These are phyloP conservation scores for Hyphantria cunea DNA, from an alignment of 1,140 invertebrate species.

Conservation along the genomic window DNA sequence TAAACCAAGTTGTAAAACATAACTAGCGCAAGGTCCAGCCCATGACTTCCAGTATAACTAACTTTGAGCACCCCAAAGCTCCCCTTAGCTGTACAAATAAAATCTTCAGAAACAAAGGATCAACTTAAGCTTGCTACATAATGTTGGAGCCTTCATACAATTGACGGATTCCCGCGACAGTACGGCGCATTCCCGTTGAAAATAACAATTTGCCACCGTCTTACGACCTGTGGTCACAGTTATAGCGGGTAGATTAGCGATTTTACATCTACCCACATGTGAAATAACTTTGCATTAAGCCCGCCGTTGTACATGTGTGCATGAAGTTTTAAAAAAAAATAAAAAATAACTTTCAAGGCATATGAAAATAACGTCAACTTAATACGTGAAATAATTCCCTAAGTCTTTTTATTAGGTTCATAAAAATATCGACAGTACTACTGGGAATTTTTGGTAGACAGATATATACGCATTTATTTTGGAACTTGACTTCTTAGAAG, in stretches of 20 bases:
- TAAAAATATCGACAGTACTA: too few species aligned
- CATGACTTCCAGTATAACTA: background rate
- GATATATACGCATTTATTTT: too few species aligned
- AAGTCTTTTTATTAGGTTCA: too few species aligned
- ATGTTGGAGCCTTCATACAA: slow-evolving; percentile 1
- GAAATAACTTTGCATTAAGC: background rate
- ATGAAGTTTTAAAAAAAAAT: too few species aligned
- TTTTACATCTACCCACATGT: background rate
- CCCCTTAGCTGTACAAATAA: background rate
- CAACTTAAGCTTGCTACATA: background rate
- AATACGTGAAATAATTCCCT: too few species aligned
- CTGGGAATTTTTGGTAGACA: too few species aligned
- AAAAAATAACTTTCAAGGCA: too few species aligned
- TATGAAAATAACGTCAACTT: too few species aligned
- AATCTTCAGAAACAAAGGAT: background rate
- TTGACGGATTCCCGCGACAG: slow-evolving; percentile 3
- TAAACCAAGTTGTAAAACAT: too few species aligned
- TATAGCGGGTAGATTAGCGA: background rate
- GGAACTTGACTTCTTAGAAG: too few species aligned
- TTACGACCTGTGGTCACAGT: background rate
- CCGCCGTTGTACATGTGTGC: too few species aligned
- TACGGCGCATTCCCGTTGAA: background rate
- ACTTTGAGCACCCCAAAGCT: background rate
- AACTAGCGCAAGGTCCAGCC: too few species aligned
- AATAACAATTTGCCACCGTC: background rate